A percentile compares a stretch with the other conserved stretches of the same genome.
phyloP scores from a whole-genome alignment of 2,888 invertebrate genomes.

The Pammene aurita region DNA sequence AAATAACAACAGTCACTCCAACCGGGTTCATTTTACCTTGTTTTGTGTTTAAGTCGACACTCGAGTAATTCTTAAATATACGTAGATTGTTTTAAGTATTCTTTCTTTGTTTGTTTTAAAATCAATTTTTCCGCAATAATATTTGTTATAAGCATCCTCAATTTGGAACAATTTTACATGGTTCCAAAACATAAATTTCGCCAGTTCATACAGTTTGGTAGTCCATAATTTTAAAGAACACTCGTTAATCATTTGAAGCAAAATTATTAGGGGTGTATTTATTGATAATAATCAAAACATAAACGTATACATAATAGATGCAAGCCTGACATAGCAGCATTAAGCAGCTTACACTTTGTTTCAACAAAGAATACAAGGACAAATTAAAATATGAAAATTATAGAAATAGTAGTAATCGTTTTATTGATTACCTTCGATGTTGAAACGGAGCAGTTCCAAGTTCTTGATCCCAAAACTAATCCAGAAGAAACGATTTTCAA shows the following conservation, averaged over 20 bases:
- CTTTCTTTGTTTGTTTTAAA: slow-evolving; percentile 20
- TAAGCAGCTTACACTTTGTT: too few relatives aligned
- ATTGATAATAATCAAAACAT: too few relatives aligned
- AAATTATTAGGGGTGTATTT: too few relatives aligned
- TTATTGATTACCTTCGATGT: background rate
- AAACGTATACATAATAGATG: too few relatives aligned
- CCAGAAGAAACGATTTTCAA: background rate
- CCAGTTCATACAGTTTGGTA: background rate
- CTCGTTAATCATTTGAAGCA: too few relatives aligned
- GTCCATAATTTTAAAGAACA: too few relatives aligned
- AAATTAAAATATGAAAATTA: slow-evolving; percentile 2
- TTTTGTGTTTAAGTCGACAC: background rate
- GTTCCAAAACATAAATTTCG: background rate
- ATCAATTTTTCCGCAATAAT: slow-evolving; percentile 18
- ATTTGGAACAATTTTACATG: slow-evolving; percentile 3
- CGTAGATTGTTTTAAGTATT: background rate
- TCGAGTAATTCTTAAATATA: slow-evolving; percentile 2
- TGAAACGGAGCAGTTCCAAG: slow-evolving; percentile 7
- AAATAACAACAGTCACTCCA: background rate
- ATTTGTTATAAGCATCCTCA: slow-evolving; percentile 9
- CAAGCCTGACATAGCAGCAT: too few relatives aligned
- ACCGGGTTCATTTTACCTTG: background rate
- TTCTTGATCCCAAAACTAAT: background rate
- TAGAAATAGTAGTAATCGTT: background rate
- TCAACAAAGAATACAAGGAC: background rate